Conservation (phyloP, 2,888 invertebrate species). For the Dicranocentrus wangi region DNA sequence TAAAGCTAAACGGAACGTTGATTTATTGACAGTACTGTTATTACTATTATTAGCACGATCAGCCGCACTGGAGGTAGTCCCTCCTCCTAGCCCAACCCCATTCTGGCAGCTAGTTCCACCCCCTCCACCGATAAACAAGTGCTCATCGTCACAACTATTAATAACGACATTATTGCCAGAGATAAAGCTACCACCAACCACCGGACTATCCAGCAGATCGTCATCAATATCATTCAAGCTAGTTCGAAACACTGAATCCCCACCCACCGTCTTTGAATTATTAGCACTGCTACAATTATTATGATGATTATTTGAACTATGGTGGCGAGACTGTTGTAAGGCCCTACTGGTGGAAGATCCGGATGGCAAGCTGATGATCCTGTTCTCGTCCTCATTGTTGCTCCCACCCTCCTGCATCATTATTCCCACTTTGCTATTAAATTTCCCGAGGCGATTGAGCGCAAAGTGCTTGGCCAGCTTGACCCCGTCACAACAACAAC, state of each 20-base stretch:
- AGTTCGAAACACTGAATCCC: conserved; percentile 17
- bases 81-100: conserved; percentile 51
- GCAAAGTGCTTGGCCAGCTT: conserved; percentile 13
- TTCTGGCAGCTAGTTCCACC: conserved; percentile 23
- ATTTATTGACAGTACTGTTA: conserved; percentile 39
- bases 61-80: background rate
- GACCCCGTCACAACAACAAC: too few species aligned
- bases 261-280: background rate
- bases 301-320: conserved; percentile 16
- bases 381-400: conserved; percentile 6
- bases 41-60: conserved; percentile 13
- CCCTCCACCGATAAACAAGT: conserved; percentile 49
- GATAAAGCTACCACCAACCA: conserved; percentile 19
- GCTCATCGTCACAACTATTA: conserved; percentile 50
- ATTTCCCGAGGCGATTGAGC: background rate
- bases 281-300: background rate
- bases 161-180: conserved; percentile 12
- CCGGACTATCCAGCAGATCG: conserved; percentile 30
- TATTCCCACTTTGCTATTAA: conserved; percentile 6
- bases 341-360: conserved; percentile 52
- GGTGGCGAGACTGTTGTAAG: conserved; percentile 38
- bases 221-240: conserved; percentile 42
- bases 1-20: conserved; percentile 82
- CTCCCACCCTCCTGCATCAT: conserved; percentile 39
- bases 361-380: background rate